phyloP scores from a whole-genome alignment of 2,888 invertebrate species.

The Myopa testacea region DNA sequence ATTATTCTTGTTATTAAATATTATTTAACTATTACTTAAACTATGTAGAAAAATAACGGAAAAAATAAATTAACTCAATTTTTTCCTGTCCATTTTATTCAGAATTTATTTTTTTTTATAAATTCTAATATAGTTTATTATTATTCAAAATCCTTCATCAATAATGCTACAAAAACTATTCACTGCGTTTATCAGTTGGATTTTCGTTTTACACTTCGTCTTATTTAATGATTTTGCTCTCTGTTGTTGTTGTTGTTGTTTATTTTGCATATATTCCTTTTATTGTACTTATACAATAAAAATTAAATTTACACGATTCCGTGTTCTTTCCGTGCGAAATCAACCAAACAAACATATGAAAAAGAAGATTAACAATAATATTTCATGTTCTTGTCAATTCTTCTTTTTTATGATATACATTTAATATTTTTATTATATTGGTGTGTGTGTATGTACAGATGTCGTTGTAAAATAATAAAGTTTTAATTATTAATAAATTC shows the following conservation, averaged over 20 bases:
- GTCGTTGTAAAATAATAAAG: background rate
- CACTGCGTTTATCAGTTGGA: slow-evolving; percentile 16
- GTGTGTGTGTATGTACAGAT: background rate
- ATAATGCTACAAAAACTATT: background rate
- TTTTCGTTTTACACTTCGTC: slow-evolving; percentile 5
- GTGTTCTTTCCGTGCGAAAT: slow-evolving; percentile 1
- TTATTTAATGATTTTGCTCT: background rate
- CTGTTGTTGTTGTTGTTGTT: background rate
- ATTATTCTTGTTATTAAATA: too few relatives aligned
- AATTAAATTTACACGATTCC: slow-evolving; percentile 11
- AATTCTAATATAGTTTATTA: too few relatives aligned
- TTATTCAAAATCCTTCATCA: too few relatives aligned
- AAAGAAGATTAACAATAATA: background rate
- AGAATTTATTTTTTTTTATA: too few relatives aligned
- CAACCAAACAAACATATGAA: background rate
- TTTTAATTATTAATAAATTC: slow-evolving; percentile 13
- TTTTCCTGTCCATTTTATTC: too few relatives aligned
- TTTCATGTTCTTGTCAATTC: background rate
- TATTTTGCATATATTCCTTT: slow-evolving; percentile 27
- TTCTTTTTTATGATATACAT: background rate
- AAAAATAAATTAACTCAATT: too few relatives aligned
- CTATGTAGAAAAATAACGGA: too few relatives aligned
- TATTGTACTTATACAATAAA: slow-evolving; percentile 22
- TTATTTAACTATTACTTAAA: too few relatives aligned
- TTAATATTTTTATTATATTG: too few relatives aligned